Percentiles rank a stretch among this genome's conserved stretches.
Conservation (phyloP, 2,113 vertebrate species). For the Crotalus horridus region DNA sequence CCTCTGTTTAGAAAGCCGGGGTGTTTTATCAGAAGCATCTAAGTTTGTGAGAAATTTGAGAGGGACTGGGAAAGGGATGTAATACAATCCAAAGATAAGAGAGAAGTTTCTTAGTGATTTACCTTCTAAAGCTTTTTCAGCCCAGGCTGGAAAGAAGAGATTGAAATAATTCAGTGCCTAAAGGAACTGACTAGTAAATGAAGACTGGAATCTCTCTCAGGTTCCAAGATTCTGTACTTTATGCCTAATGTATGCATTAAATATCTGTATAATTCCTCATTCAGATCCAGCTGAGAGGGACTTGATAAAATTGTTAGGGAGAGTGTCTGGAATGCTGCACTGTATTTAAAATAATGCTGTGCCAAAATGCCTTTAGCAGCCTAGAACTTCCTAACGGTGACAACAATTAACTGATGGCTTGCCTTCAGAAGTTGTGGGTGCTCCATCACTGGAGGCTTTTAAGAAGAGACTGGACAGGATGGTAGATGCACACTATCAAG, state of each 20-base stretch:
- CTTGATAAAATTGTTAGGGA: neutral
- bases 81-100: neutral
- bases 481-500: too few relatives aligned
- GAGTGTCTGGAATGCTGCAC: neutral
- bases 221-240: neutral
- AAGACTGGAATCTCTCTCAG: neutral
- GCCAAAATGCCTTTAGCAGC: neutral
- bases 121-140: neutral
- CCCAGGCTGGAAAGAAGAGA: neutral
- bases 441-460: too few relatives aligned
- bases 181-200: neutral
- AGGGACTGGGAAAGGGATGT: neutral
- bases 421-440: too few relatives aligned
- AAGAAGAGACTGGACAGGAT: too few relatives aligned
- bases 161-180: neutral
- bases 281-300: neutral
- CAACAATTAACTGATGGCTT: too few relatives aligned
- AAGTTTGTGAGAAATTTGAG: neutral
- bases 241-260: neutral
- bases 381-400: too few relatives aligned
- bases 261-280: neutral
- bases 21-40: neutral
- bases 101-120: neutral
- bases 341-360: neutral
- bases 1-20: neutral